Conservation (phyloP, 1,140 invertebrate genomes). For the Samia ricini region DNA sequence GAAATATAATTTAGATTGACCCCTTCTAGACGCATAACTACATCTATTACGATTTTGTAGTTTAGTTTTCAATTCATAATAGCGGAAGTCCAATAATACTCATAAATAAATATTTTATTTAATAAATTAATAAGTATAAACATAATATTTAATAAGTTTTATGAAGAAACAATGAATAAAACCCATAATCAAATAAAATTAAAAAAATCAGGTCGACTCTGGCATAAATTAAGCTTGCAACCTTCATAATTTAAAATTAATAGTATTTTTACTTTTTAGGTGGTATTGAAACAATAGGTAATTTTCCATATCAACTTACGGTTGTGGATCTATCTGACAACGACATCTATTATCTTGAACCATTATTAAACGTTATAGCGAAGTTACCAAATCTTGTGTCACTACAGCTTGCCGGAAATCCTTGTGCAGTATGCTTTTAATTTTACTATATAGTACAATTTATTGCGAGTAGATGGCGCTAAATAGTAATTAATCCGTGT, state of each 20-base stretch:
- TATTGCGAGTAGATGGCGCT: conserved; percentile 40
- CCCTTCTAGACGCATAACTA: no score
- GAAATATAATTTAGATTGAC: no score
- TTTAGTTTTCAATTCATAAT: not conserved
- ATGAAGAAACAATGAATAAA: no score
- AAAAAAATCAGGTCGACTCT: no score
- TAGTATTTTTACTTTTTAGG: not conserved
- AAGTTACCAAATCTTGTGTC: conserved; percentile 54
- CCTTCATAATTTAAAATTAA: not conserved
- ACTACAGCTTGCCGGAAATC: conserved; percentile 73
- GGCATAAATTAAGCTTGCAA: no score
- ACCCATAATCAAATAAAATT: no score
- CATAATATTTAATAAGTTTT: no score
- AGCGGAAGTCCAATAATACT: no score
- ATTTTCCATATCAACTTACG: conserved; percentile 39
- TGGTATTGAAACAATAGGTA: not conserved
- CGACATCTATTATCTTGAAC: conserved; percentile 73
- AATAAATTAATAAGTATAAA: no score
- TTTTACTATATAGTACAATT: conserved; percentile 6
- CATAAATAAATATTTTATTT: no score
- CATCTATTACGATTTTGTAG: not conserved
- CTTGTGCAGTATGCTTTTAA: conserved; percentile 67
- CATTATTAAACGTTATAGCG: conserved; percentile 52
- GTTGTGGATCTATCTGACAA: conserved; percentile 75
- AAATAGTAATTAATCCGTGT: conserved; percentile 5